phyloP scores from a whole-genome alignment of 2,888 invertebrate genomes.

The Dastarcus helophoroides region DNA sequence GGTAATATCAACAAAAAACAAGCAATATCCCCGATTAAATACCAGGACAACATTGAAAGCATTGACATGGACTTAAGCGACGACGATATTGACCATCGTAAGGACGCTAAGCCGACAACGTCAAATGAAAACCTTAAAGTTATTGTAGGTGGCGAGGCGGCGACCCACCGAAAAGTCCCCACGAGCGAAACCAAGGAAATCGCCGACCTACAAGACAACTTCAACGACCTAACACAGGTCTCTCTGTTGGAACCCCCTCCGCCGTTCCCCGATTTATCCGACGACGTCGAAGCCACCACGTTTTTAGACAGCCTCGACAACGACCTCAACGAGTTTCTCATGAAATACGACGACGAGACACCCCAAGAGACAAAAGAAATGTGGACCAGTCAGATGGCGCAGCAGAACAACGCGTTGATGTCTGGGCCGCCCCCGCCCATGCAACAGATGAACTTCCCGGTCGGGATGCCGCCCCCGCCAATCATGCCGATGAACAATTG shows the following conservation, averaged over 20 bases:
- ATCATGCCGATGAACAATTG: constrained; percentile 8
- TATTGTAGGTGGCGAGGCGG: neutral
- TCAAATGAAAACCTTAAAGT: neutral
- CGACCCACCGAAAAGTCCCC: neutral
- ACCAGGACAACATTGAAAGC: constrained; percentile 61
- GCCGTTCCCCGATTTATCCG: constrained; percentile 33
- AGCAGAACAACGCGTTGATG: constrained; percentile 5
- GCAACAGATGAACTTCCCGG: constrained; percentile 4
- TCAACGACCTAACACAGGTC: neutral
- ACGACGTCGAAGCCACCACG: constrained; percentile 32
- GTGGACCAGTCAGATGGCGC: too few species aligned
- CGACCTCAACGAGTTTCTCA: constrained; percentile 21
- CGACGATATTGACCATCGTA: constrained; percentile 43
- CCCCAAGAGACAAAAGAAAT: constrained; percentile 16
- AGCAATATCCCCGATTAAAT: constrained; percentile 12
- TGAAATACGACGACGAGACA: constrained; percentile 6
- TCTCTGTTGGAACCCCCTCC: constrained; percentile 26
- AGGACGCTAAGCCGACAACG: constrained; percentile 2
- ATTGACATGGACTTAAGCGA: constrained; percentile 83
- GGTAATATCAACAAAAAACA: constrained; percentile 12
- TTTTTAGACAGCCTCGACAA: constrained; percentile 31
- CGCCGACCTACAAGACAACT: neutral
- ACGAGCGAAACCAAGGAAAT: neutral
- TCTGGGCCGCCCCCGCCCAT: too few species aligned
- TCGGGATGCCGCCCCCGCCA: constrained; percentile 14